Evolutionary conservation across 2,113 vertebrate genomes (phyloP), one percentile per base, ranked within the genome.

Genomic region (Hippocampus barbouri): DNA sequence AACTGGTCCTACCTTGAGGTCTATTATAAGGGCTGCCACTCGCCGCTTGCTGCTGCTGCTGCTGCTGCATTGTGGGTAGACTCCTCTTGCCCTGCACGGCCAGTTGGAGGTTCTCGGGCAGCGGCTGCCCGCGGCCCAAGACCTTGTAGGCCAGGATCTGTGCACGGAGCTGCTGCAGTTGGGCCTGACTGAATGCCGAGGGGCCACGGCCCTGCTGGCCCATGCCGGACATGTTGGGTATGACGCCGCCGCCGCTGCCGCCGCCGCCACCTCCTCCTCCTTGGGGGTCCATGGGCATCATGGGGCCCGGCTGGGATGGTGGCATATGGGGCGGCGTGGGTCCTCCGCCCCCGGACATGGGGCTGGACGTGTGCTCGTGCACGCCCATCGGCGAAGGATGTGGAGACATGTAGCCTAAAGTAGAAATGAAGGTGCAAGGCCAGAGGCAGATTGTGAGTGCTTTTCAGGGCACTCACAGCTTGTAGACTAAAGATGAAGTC

Each of bases 121-220:
- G 92, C 10, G 96, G 96, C 71, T 98, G 97, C 65, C 96, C 97
- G 15, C 97, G 94, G 59, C 95, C 95, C 81, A 98, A 87, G 92
- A 99, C 97, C 89, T 99, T 99, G 80, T 98, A 99, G 62, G 97
- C 97, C 64, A 99, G 89, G 87, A 99, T 99, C 86, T 99, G 97
- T 85, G 97, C 97, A 66, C 97, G 91, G 14, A 99, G 93, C 88
- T 99, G 97, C 90, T 99, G 97, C 68, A 99, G 91, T 85, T 99
- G 97, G 56, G 96, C 91, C 0, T 96, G 94, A 76, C 95, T 99
- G 83, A 99, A 99, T 66, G 97, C 93, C 4, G 97, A 98, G 66
- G 95, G 94, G 6, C 95, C 95, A 66, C 97, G 92, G 8, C 78
- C 94, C 73, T 94, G 91, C 23, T 95, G 96, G 77, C 79, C 93